Evolutionary conservation across 2,888 invertebrate genomes (phyloP), one percentile per base, ranked within the genome.

Genomic region (Eupithecia vulgata): DNA sequence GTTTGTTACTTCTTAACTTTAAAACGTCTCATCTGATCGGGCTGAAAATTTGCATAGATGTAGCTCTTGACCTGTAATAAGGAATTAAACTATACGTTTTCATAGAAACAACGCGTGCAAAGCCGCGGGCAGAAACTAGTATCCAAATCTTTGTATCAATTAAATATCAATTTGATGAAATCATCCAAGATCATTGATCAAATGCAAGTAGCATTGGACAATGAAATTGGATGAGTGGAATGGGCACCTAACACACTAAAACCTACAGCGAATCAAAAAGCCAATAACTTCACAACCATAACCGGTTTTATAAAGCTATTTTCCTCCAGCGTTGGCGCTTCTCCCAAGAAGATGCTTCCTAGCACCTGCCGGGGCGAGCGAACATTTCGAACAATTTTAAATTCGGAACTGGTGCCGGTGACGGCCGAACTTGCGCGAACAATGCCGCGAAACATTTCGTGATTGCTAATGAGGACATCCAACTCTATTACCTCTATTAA

Each of bases 381-480:
- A 84, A 84, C 87, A 86, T 90, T 90, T 90, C 87, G 88, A 90
- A 90, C 88, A 86, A 90, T 91, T 90, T 89, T 85, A 89, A 90
- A 90, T 90, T 88, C 87, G 82, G 81, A 89, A 90, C 88, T 88
- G 85, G 87, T 90, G 89, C 80, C 85, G 84, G 83, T 87, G 91
- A 91, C 90, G 87, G 88, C 88, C 88, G 85, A 91, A 90, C 89
- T 90, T 90, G 81, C 78, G 82, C 86, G 87, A 90, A 91, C 91
- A 91, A 90, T 90, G 87, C 82, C 87, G 84, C 89, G 89, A 87
- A 91, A 91, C 90, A 92, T 89, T 91, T 88, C 83, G 86, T 89
- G 91, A 92, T 92, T 92, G 91, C 91, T 92, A 93, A 93, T 92
- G 91, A 93, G 91, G 86, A 90, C 90, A 90, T 91, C 91, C 89